phyloP scores from a whole-genome alignment of 2,797 vertebrate species.

The Sitta carolinensis region DNA sequence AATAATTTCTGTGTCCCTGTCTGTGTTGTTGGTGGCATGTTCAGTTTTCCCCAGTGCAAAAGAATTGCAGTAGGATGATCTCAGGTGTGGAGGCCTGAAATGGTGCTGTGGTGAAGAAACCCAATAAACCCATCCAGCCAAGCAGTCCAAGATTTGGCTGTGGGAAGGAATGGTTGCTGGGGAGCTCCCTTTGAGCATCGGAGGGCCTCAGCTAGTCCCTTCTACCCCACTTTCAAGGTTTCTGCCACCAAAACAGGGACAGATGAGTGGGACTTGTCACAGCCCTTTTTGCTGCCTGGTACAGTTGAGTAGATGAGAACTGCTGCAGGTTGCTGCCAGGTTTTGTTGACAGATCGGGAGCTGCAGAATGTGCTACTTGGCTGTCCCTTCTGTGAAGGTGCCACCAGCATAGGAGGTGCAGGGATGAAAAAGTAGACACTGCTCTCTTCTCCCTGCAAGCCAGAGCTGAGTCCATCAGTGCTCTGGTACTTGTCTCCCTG shows the following conservation, averaged over 20 bases:
- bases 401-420: neutral
- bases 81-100: too few relatives aligned
- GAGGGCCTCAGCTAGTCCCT: too few relatives aligned
- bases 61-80: too few relatives aligned
- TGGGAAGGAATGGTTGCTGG: neutral
- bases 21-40: neutral
- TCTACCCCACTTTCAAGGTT: too few relatives aligned
- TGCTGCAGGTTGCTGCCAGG: neutral
- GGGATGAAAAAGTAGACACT: neutral
- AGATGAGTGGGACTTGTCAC: neutral
- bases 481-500: too few relatives aligned
- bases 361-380: too few relatives aligned
- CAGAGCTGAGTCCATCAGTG: neutral
- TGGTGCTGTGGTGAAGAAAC: neutral
- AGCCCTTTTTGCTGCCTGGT: neutral
- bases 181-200: neutral
- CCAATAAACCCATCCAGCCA: neutral
- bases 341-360: neutral
- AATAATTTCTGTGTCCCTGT: neutral
- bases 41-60: neutral
- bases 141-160: neutral
- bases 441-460: neutral
- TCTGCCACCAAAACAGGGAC: too few relatives aligned
- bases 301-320: neutral
- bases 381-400: too few relatives aligned